phyloP scores from a whole-genome alignment of 2,797 vertebrate species.

The Leptodactylus fallax region DNA sequence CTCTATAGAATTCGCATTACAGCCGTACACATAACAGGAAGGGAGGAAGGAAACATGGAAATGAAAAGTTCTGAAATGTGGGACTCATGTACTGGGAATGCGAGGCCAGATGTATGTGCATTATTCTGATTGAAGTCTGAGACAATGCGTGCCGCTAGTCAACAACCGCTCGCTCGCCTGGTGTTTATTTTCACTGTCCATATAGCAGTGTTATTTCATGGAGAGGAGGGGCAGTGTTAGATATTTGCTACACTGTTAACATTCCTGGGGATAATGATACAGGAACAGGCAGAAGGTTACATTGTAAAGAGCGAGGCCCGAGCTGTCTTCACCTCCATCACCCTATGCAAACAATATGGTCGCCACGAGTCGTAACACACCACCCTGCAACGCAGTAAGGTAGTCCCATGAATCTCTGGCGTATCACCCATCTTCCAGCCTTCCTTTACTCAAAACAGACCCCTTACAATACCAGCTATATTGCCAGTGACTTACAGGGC shows the following conservation, averaged over 20 bases:
- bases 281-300: not conserved
- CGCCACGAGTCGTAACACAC: not conserved
- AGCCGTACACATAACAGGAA: not conserved
- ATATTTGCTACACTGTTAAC: not conserved
- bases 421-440: too few relatives aligned
- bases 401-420: too few relatives aligned
- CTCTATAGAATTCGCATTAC: not conserved
- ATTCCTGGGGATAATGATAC: not conserved
- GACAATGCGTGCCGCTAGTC: not conserved
- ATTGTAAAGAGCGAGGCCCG: not conserved
- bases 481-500: too few relatives aligned
- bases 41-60: constrained; percentile 15
- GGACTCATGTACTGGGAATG: not conserved
- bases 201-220: not conserved
- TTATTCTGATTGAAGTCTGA: constrained; percentile 12
- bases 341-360: not conserved
- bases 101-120: not conserved
- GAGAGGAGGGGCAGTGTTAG: not conserved
- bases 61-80: not conserved
- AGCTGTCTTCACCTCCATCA: not conserved
- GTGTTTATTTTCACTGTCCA: not conserved
- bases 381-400: too few relatives aligned
- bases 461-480: too few relatives aligned
- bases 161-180: not conserved
- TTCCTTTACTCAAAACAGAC: too few relatives aligned